These are phyloP conservation scores for Erebia palarica DNA, from an alignment of 2,888 invertebrate species.

Conservation along the genomic window DNA sequence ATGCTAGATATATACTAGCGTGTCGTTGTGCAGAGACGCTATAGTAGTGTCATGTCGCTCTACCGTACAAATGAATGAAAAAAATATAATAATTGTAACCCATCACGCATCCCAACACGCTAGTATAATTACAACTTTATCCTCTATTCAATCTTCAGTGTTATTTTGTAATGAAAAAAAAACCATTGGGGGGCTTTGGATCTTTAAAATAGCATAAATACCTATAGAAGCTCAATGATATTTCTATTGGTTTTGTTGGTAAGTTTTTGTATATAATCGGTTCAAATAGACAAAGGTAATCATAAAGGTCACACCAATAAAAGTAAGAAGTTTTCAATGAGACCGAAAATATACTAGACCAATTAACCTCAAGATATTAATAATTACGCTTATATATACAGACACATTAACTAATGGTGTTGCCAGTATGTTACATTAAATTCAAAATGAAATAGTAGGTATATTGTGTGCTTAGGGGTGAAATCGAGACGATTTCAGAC, in stretches of 20 bases:
- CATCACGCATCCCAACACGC: too few relatives aligned
- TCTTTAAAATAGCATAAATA: background rate
- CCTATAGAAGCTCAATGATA: background rate
- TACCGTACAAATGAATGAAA: too few relatives aligned
- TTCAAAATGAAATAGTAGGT: background rate
- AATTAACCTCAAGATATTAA: background rate
- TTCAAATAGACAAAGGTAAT: background rate
- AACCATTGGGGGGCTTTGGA: background rate
- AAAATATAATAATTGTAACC: too few relatives aligned
- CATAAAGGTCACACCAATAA: background rate
- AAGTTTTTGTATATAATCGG: background rate
- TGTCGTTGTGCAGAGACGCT: too few relatives aligned
- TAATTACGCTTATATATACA: background rate
- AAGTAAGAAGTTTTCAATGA: background rate
- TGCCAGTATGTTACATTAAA: background rate
- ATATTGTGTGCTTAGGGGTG: too few relatives aligned
- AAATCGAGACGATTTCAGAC: too few relatives aligned
- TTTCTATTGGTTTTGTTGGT: background rate
- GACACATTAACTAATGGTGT: background rate
- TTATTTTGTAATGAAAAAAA: background rate
- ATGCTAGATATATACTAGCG: too few relatives aligned
- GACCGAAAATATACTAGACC: conserved; percentile 18
- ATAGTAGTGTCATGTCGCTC: too few relatives aligned
- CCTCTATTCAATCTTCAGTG: too few relatives aligned
- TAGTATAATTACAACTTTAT: too few relatives aligned